These are phyloP conservation scores for Trachemys scripta DNA, from an alignment of 2,113 vertebrate genomes.

Conservation along the genomic window DNA sequence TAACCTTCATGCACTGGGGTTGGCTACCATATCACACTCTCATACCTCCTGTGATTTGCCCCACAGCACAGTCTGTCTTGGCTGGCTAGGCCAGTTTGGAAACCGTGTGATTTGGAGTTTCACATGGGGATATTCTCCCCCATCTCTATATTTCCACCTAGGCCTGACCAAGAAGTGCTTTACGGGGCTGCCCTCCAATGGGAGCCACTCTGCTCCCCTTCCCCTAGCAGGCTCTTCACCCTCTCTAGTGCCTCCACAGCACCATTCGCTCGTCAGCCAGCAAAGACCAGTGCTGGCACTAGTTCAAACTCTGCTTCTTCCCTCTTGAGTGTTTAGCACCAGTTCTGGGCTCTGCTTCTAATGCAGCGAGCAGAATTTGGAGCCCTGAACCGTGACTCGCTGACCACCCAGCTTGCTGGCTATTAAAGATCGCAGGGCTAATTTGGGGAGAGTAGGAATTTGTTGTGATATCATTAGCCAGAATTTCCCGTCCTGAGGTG, in stretches of 20 bases:
- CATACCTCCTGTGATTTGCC: background rate
- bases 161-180: background rate
- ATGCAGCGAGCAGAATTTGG: background rate
- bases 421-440: background rate
- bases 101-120: background rate
- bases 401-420: background rate
- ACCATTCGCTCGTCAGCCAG: background rate
- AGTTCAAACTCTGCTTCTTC: background rate
- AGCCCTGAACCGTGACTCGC: background rate
- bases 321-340: background rate
- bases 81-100: background rate
- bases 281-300: background rate
- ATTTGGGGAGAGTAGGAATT: background rate
- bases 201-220: background rate
- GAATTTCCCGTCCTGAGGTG: background rate
- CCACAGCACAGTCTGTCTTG: background rate
- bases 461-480: accelerated
- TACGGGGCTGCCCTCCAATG: background rate
- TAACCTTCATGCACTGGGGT: background rate
- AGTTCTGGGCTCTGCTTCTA: background rate
- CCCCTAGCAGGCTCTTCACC: background rate
- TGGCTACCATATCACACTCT: background rate
- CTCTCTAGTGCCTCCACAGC: background rate
- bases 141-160: background rate
- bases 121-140: background rate